Conservation (phyloP, 2,797 vertebrate genomes). For the Neoniphon sammara region DNA sequence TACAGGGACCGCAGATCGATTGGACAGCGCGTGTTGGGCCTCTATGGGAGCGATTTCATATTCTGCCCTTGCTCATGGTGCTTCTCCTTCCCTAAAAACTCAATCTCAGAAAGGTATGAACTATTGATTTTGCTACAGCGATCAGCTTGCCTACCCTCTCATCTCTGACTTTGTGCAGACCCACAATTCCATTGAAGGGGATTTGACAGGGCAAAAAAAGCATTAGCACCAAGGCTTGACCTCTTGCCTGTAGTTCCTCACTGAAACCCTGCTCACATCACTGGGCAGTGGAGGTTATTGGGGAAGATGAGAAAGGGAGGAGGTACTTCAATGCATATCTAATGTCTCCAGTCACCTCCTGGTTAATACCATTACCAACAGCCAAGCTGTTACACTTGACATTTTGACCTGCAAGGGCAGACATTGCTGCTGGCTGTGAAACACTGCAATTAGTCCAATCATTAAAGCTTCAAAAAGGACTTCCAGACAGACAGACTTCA, state of each 20-base stretch:
- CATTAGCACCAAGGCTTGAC: constrained; percentile 56
- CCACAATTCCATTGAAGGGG: constrained; percentile 72
- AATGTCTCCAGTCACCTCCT: constrained; percentile 58
- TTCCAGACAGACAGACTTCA: too few relatives aligned
- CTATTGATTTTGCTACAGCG: constrained; percentile 79
- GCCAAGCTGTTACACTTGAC: constrained; percentile 10
- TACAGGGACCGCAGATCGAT: constrained; percentile 76
- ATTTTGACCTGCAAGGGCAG: constrained; percentile 45
- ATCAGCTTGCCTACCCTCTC: constrained; percentile 67
- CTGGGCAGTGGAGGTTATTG: constrained; percentile 52
- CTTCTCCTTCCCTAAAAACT: constrained; percentile 80
- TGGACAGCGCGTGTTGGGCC: constrained; percentile 43
- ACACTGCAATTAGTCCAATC: background rate
- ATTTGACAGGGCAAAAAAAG: constrained; percentile 65
- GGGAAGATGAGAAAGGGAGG: constrained; percentile 25
- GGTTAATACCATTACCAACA: constrained; percentile 42
- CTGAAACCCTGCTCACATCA: constrained; percentile 50
- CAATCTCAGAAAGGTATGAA: constrained; percentile 82
- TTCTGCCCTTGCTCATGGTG: constrained; percentile 76
- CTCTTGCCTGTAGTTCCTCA: constrained; percentile 57
- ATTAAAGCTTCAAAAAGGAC: background rate
- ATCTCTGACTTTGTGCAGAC: constrained; percentile 67
- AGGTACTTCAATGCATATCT: constrained; percentile 68
- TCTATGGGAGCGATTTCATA: constrained; percentile 77
- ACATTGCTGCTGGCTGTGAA: constrained; percentile 16